A percentile compares a stretch with the other conserved stretches of the same genome.
phyloP scores from a whole-genome alignment of 2,113 vertebrate species.

The Pelmatolapia mariae region DNA sequence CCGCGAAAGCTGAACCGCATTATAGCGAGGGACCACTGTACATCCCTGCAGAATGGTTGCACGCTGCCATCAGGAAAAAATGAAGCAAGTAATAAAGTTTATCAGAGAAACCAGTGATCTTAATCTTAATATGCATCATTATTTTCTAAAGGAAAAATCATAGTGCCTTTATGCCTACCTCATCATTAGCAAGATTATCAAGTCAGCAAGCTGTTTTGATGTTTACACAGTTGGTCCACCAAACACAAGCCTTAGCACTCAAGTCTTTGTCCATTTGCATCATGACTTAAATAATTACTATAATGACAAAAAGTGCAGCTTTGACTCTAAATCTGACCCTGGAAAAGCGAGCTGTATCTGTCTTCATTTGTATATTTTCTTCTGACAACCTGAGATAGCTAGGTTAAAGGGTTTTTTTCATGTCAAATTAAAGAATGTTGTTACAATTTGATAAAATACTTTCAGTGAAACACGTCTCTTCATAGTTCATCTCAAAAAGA shows the following conservation, averaged over 20 bases:
- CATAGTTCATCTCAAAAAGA: background rate
- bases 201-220: background rate
- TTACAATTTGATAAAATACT: background rate
- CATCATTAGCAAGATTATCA: background rate
- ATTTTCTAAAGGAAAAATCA: background rate
- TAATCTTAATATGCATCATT: background rate
- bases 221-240: background rate
- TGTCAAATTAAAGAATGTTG: background rate
- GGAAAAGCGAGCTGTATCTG: background rate
- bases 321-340: background rate
- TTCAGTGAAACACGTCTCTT: background rate
- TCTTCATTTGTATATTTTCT: background rate
- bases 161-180: background rate
- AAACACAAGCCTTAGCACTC: background rate
- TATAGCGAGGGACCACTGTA: rapidly evolving
- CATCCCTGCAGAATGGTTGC: background rate
- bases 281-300: background rate
- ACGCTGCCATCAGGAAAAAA: background rate
- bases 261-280: background rate
- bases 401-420: background rate
- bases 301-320: background rate
- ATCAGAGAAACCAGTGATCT: background rate
- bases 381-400: background rate
- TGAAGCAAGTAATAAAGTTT: background rate
- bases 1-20: background rate